Evolutionary conservation across 2,797 vertebrate species (phyloP).

Genomic region (Borostomias antarcticus): DNA sequence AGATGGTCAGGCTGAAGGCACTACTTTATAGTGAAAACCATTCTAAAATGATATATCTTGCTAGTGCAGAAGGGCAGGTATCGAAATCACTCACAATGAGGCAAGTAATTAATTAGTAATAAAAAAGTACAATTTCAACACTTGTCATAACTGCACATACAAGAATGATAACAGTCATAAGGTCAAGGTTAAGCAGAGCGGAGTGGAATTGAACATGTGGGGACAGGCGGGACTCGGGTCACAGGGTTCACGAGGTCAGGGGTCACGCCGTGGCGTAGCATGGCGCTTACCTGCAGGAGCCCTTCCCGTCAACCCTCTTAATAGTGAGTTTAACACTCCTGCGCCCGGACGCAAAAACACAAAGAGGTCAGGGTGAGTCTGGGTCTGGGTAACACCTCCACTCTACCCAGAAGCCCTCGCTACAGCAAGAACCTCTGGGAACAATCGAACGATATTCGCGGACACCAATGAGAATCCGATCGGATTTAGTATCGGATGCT

Average conservation of each 20-base stretch:
- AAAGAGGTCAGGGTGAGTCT: constrained; percentile 67
- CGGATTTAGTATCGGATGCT: too few species aligned
- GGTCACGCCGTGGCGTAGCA: constrained; percentile 71
- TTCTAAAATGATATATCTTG: neutral
- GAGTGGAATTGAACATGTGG: too few species aligned
- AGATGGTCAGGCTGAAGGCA: constrained; percentile 37
- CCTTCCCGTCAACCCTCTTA: constrained; percentile 90
- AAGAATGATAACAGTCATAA: neutral
- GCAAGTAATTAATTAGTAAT: too few species aligned
- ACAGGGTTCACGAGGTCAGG: constrained; percentile 37
- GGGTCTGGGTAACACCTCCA: constrained; percentile 14
- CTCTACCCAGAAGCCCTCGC: neutral
- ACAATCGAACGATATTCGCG: too few species aligned
- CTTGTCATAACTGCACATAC: constrained; percentile 8
- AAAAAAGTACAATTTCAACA: neutral
- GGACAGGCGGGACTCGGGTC: constrained; percentile 12
- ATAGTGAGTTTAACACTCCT: constrained; percentile 90
- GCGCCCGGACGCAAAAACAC: constrained; percentile 79
- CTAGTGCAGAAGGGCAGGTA: neutral
- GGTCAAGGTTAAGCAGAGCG: neutral
- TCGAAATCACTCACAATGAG: too few species aligned
- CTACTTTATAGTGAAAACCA: constrained; percentile 62
- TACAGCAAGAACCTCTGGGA: too few species aligned
- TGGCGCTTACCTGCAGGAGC: constrained; percentile 87
- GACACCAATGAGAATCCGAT: too few species aligned